Conservation (phyloP, 2,888 invertebrate species). For the Latrodectus elegans region DNA sequence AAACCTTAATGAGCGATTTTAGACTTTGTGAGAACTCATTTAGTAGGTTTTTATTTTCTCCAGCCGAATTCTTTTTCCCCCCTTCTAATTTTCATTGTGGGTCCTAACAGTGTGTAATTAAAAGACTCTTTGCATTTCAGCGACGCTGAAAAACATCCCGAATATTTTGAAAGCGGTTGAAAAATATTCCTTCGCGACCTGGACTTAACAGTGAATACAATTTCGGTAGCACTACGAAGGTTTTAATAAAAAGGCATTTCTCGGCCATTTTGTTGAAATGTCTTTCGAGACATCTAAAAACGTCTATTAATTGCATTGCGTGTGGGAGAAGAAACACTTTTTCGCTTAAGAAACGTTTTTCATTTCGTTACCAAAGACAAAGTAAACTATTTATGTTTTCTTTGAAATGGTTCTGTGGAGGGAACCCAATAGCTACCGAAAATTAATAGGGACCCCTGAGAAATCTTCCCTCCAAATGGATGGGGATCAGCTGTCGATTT, state of each 20-base stretch:
- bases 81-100: slow-evolving; percentile 64
- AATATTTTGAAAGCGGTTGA: not conserved
- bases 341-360: slow-evolving; percentile 57
- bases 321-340: slow-evolving; percentile 17
- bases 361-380: slow-evolving; percentile 54
- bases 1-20: slow-evolving; percentile 68
- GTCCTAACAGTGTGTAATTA: slow-evolving; percentile 65
- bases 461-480: not conserved
- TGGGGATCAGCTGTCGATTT: slow-evolving; percentile 35
- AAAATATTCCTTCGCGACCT: slow-evolving; percentile 5
- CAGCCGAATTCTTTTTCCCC: slow-evolving; percentile 22
- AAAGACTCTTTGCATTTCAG: slow-evolving; percentile 18
- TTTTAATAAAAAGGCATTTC: not conserved
- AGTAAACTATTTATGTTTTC: slow-evolving; percentile 58
- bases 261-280: not conserved
- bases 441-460: slow-evolving; percentile 37
- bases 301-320: slow-evolving; percentile 25
- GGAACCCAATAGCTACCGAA: slow-evolving; percentile 27
- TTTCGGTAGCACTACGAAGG: slow-evolving; percentile 29
- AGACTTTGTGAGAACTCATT: slow-evolving; percentile 56
- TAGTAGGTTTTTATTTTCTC: slow-evolving; percentile 34
- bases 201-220: slow-evolving; percentile 7
- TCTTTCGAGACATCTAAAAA: not conserved
- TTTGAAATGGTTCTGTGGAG: not conserved
- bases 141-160: not conserved